Percentiles rank a stretch among this genome's conserved stretches.
phyloP scores from a whole-genome alignment of 2,797 vertebrate genomes.

The Hylomyscus alleni region DNA sequence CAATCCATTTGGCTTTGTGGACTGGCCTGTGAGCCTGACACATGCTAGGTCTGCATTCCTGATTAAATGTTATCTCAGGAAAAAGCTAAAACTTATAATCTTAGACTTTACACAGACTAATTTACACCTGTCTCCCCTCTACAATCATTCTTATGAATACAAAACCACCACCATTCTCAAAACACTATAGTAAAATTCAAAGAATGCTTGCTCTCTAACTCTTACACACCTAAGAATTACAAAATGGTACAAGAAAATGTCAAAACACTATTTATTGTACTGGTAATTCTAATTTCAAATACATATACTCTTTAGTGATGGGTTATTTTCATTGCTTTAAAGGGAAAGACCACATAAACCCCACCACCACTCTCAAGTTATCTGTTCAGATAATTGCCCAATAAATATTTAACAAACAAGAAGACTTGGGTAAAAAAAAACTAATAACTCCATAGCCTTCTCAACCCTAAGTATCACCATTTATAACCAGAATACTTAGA shows the following conservation, averaged over 20 bases:
- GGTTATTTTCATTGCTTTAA: conserved; percentile 21
- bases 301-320: conserved; percentile 12
- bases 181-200: conserved; percentile 22
- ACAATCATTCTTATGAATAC: background rate
- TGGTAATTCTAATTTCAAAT: conserved; percentile 25
- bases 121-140: background rate
- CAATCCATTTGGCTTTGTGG: background rate
- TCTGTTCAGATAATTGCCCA: conserved; percentile 18
- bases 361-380: background rate
- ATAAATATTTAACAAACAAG: conserved; percentile 47
- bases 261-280: background rate
- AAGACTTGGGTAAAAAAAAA: background rate
- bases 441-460: background rate
- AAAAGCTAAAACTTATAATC: conserved; percentile 25
- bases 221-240: background rate
- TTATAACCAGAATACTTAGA: background rate
- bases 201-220: background rate
- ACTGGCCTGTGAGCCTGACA: background rate
- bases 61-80: conserved; percentile 12
- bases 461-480: background rate
- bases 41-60: background rate
- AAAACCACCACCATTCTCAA: conserved; percentile 9
- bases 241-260: conserved; percentile 32
- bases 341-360: conserved; percentile 51
- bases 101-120: conserved; percentile 36